Evolutionary conservation across 2,797 vertebrate genomes (phyloP), one percentile per base, ranked within the genome.

Genomic region (Anisognathus igniventris): DNA sequence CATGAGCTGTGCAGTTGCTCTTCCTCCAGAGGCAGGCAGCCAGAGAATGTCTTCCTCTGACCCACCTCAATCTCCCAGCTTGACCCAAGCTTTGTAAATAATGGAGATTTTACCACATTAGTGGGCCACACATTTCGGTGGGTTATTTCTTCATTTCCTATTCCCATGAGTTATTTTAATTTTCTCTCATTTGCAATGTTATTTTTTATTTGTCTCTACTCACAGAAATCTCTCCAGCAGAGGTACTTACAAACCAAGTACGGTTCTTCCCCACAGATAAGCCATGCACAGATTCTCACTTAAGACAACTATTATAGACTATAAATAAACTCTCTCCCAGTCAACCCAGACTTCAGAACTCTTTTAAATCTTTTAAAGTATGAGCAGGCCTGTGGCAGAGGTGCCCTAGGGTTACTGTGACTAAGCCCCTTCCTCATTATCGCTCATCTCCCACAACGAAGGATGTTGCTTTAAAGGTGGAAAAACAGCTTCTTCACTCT

Each of bases 1-100:
- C 39, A 39, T 30, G 45, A 42, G 14, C 19, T 0, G 0, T 37
- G 19, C 22, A n/a, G 12, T 27, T 17, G 23, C 30, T 67, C 47
- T 40, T 75, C 31, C 31, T 79, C 22, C 42, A 28, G 28, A 72
- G 15, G 4, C 50, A 92, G 28, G 9, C 25, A 91, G 72, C 13
- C 53, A 83, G 56, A 74, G 22, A 71, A 30, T 25, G 2, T 35
- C 45, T 53, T 68, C 60, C 50, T 71, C 40, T 58, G 22, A 77
- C 20, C 57, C 40, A 45, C 2, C 6, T 4, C 62, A 61, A 72
- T 21, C 16, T 72, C 30, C 50, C 66, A 84, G 11, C 8, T 71
- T 39, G 28, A 72, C 17, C 23, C 20, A 64, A 77, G 18, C 11
- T 51, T 77, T 82, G 28, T 45, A 45, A 57, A 44, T 33, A 12